Conservation (phyloP, 2,888 invertebrate species). For the Campoletis raptor region DNA sequence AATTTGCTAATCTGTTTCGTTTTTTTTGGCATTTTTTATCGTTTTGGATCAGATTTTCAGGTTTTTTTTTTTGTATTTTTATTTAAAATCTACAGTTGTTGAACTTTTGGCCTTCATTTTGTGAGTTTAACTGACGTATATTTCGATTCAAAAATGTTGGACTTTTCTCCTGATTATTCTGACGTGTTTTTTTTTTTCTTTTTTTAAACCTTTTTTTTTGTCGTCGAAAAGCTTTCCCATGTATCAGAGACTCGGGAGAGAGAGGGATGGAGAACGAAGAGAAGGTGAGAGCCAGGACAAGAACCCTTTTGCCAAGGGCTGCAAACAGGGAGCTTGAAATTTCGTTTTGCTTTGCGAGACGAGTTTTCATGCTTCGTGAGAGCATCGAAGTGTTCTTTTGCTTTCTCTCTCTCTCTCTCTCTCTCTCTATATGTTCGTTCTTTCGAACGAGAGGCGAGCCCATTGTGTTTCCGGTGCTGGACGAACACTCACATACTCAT, state of each 20-base stretch:
- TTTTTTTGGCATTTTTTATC: no score
- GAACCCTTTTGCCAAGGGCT: conserved; percentile 52
- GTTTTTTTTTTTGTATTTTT: not conserved
- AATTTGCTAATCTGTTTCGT: no score
- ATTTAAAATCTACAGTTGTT: not conserved
- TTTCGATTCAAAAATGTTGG: conserved; percentile 12
- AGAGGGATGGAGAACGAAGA: not conserved
- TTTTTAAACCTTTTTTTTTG: conserved; percentile 17
- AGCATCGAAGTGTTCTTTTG: conserved; percentile 14
- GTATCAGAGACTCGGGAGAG: conserved; percentile 29
- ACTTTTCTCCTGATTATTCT: conserved; percentile 36
- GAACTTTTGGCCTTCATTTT: not conserved
- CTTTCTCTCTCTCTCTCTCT: conserved; percentile 23
- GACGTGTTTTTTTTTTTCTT: conserved; percentile 26
- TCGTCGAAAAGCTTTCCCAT: conserved; percentile 64
- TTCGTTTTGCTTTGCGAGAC: conserved; percentile 33
- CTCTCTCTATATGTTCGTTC: conserved; percentile 16
- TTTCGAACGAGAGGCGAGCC: conserved; percentile 59
- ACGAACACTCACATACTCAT: conserved; percentile 10
- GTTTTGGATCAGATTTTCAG: not conserved
- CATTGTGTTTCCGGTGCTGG: conserved; percentile 66
- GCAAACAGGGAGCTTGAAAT: conserved; percentile 29
- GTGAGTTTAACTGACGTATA: not conserved
- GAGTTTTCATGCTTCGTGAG: conserved; percentile 55
- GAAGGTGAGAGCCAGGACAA: conserved; percentile 14